phyloP scores from a whole-genome alignment of 2,113 vertebrate genomes.

The Illadopsis cleaveri region DNA sequence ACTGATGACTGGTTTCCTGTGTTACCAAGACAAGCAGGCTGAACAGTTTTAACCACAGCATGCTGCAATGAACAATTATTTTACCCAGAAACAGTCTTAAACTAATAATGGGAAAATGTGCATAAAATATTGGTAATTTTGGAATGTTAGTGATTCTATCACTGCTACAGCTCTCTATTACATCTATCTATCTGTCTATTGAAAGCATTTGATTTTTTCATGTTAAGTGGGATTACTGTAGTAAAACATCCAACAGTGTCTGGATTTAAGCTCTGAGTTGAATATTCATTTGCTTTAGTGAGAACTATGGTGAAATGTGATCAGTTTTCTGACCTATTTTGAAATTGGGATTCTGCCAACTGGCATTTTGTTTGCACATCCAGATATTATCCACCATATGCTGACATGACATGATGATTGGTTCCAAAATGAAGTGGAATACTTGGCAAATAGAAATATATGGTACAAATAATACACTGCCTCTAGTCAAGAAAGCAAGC shows the following conservation, averaged over 20 bases:
- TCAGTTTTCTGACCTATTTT: constrained; percentile 66
- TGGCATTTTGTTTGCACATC: constrained; percentile 67
- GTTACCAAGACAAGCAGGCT: background rate
- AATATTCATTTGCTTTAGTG: constrained; percentile 22
- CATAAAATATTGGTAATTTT: background rate
- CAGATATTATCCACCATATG: constrained; percentile 68
- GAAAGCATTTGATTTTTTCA: background rate
- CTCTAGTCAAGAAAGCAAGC: constrained; percentile 37
- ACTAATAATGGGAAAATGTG: background rate
- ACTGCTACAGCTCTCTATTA: background rate
- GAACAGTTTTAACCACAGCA: background rate
- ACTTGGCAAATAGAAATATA: constrained; percentile 67
- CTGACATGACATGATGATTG: constrained; percentile 67
- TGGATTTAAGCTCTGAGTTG: background rate
- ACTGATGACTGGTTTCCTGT: background rate
- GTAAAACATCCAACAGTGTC: background rate
- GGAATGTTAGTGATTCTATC: background rate
- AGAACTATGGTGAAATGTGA: constrained; percentile 44
- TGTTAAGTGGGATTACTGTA: background rate
- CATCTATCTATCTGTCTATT: background rate
- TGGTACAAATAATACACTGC: constrained; percentile 56
- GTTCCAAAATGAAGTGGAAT: constrained; percentile 66
- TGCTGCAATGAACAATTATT: background rate
- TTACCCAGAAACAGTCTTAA: background rate
- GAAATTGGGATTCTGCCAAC: constrained; percentile 58